Percentiles rank a stretch among this genome's conserved stretches.
These are phyloP conservation scores for Mythimna lalbum DNA, from an alignment of 2,888 invertebrate genomes.

Conservation along the genomic window DNA sequence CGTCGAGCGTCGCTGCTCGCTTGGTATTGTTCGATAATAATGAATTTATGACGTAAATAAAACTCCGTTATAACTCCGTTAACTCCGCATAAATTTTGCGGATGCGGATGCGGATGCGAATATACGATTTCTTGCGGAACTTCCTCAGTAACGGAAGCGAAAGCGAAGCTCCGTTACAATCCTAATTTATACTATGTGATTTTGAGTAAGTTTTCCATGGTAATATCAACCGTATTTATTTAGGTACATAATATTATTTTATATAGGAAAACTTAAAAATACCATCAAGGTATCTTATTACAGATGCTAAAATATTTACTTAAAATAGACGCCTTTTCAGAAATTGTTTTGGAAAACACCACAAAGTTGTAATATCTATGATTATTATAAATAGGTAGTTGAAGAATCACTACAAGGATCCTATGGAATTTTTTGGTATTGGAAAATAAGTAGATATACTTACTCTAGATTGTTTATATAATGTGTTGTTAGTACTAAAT, in stretches of 20 bases:
- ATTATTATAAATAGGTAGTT: not conserved
- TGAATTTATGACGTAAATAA: no score
- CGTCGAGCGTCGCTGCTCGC: no score
- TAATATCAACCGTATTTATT: not conserved
- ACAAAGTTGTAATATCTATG: constrained; percentile 13
- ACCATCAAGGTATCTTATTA: constrained; percentile 9
- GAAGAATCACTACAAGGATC: not conserved
- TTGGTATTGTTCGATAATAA: no score
- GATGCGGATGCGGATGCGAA: no score
- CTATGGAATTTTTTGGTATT: constrained; percentile 2
- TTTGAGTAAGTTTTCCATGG: no score
- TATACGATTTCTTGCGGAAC: no score
- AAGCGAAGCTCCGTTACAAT: no score
- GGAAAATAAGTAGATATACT: not conserved
- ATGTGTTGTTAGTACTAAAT: not conserved
- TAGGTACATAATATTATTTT: not conserved
- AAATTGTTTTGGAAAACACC: constrained; percentile 8
- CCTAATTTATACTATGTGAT: no score
- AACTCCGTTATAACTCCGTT: no score
- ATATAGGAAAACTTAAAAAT: constrained; percentile 16
- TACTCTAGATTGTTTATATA: not conserved
- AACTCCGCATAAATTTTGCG: no score
- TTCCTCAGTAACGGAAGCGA: no score
- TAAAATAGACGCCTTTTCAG: constrained; percentile 3
- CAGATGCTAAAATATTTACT: constrained; percentile 17